phyloP scores from a whole-genome alignment of 1,140 invertebrate genomes.

The Euura lappo region DNA sequence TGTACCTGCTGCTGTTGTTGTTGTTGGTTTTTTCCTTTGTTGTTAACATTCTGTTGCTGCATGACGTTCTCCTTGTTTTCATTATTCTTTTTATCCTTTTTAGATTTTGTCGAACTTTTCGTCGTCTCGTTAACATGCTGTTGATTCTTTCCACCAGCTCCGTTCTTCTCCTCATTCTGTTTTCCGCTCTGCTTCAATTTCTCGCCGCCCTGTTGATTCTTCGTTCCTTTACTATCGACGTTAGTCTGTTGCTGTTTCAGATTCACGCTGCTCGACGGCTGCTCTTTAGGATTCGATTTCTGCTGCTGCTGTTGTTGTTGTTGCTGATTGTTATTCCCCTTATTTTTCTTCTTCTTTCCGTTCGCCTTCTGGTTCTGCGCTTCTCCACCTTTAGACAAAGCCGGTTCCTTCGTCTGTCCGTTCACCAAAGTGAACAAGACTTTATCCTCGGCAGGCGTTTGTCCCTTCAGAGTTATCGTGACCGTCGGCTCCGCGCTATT shows the following conservation, averaged over 20 bases:
- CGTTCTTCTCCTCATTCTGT: conserved; percentile 40
- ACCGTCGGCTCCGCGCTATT: conserved; percentile 73
- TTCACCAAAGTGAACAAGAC: conserved; percentile 76
- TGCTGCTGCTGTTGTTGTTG: conserved; percentile 23
- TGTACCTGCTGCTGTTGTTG: conserved; percentile 26
- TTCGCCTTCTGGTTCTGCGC: conserved; percentile 37
- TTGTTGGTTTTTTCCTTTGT: conserved; percentile 36
- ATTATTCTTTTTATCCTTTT: conserved; percentile 52
- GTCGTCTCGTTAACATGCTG: conserved; percentile 29
- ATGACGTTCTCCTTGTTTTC: conserved; percentile 53
- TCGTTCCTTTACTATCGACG: conserved; percentile 36
- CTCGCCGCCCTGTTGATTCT: conserved; percentile 35
- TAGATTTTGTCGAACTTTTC: conserved; percentile 42
- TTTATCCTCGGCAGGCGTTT: conserved; percentile 76
- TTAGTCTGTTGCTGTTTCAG: conserved; percentile 29
- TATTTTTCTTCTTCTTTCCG: conserved; percentile 61
- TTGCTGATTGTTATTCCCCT: conserved; percentile 37
- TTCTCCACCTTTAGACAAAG: conserved; percentile 38
- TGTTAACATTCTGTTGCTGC: conserved; percentile 29
- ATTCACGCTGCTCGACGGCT: conserved; percentile 20
- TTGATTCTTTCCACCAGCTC: conserved; percentile 14
- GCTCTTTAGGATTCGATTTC: conserved; percentile 18
- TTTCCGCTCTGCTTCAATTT: conserved; percentile 38
- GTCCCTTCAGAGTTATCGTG: conserved; percentile 77
- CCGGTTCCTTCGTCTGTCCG: conserved; percentile 67